phyloP scores from a whole-genome alignment of 23 tunicate species.

The Trididemnum miniatum region DNA sequence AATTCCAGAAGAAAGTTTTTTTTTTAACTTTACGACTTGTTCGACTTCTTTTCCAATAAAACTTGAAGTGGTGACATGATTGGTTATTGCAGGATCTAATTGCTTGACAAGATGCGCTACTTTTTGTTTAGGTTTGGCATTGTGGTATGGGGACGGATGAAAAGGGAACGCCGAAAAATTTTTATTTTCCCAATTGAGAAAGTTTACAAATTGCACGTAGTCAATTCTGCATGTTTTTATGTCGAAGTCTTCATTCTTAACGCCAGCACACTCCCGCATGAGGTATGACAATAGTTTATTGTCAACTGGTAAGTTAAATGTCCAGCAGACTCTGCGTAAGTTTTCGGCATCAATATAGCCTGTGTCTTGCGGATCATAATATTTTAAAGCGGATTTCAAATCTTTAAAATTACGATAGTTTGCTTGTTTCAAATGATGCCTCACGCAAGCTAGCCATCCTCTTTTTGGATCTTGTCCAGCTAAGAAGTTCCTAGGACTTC shows the following conservation, averaged over 20 bases:
- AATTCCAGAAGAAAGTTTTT: conserved; percentile 61
- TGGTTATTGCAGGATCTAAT: conserved; percentile 75
- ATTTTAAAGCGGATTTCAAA: conserved; percentile 63
- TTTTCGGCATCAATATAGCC: conserved; percentile 80
- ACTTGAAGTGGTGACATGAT: conserved; percentile 83
- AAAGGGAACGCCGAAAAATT: not conserved
- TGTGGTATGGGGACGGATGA: not conserved
- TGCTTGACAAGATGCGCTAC: conserved; percentile 62
- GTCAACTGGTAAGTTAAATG: conserved; percentile 88
- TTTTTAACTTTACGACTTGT: not conserved
- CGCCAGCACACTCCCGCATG: conserved; percentile 74
- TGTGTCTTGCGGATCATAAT: conserved; percentile 65
- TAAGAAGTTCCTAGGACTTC: conserved; percentile 52
- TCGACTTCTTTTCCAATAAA: conserved; percentile 45
- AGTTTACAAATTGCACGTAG: conserved; percentile 84
- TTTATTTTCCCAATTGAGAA: conserved; percentile 90
- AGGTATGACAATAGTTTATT: conserved; percentile 49
- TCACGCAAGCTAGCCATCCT: conserved; percentile 67
- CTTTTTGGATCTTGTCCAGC: conserved; percentile 73
- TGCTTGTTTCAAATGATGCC: conserved; percentile 85
- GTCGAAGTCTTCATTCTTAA: conserved; percentile 23
- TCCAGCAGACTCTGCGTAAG: conserved; percentile 81
- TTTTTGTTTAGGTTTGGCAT: not conserved
- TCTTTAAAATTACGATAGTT: conserved; percentile 86
- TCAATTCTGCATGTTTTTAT: conserved; percentile 52